Percentiles rank a stretch among this genome's conserved stretches.
These are phyloP conservation scores for Erinaceus europaeus DNA, from an alignment of 2,113 vertebrate species.

Conservation along the genomic window DNA sequence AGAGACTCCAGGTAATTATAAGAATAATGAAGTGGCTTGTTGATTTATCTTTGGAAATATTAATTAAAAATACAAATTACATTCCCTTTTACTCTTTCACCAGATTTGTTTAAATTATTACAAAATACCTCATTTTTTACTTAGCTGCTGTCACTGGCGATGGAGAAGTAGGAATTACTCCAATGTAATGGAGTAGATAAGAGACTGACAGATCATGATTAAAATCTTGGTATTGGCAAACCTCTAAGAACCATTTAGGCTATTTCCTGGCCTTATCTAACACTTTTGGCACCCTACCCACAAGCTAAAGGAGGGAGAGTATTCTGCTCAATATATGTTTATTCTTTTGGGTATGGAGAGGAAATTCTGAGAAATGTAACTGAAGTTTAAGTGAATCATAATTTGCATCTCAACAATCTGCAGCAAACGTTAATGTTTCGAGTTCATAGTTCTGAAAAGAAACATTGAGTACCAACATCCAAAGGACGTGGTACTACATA, in stretches of 20 bases:
- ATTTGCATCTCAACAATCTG: not conserved
- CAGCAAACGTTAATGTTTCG: not conserved
- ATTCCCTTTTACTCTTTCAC: not conserved
- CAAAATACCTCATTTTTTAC: not conserved
- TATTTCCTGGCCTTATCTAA: not conserved
- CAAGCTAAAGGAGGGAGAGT: not conserved
- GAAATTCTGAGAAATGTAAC: constrained; percentile 46
- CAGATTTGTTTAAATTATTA: not conserved
- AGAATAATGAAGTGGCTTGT: constrained; percentile 6
- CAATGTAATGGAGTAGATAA: not conserved
- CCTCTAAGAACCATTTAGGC: not conserved
- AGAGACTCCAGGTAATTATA: constrained; percentile 9
- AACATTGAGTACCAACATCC: constrained; percentile 9
- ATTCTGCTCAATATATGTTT: not conserved
- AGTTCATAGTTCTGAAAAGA: constrained; percentile 17
- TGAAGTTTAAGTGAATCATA: constrained; percentile 12
- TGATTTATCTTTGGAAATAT: constrained; percentile 49
- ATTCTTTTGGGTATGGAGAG: not conserved
- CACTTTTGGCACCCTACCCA: not conserved
- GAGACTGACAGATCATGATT: not conserved
- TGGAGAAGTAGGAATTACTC: not conserved
- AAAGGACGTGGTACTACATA: constrained; percentile 1
- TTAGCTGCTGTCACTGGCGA: not conserved
- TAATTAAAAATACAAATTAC: constrained; percentile 10
- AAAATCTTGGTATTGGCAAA: not conserved